Percentiles rank a stretch among this genome's conserved stretches.
These are phyloP conservation scores for Neodiprion pinetum DNA, from an alignment of 1,140 invertebrate genomes.

Conservation along the genomic window DNA sequence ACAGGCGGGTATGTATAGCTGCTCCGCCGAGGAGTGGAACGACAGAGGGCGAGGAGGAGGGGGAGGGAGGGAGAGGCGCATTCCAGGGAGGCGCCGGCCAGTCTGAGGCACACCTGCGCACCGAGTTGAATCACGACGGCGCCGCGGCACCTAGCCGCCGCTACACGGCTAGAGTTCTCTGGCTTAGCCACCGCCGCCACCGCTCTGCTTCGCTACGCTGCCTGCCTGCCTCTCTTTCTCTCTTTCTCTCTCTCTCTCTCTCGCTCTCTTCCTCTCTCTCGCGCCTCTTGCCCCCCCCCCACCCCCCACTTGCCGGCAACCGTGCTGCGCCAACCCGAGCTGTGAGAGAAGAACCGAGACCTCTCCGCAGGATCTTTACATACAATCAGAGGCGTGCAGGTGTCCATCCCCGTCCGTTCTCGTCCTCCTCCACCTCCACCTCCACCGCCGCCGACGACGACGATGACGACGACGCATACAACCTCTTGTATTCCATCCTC, in stretches of 20 bases:
- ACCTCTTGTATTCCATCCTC: no score
- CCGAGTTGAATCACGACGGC: slow-evolving; percentile 60
- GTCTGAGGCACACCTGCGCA: slow-evolving; percentile 61
- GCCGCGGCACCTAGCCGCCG: slow-evolving; percentile 31
- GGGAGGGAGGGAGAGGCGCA: slow-evolving; percentile 44
- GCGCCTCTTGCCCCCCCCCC: slow-evolving; percentile 33
- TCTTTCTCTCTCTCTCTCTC: slow-evolving; percentile 25
- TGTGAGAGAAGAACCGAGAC: slow-evolving; percentile 13
- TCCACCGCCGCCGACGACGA: slow-evolving; percentile 9
- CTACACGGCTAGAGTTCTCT: background rate
- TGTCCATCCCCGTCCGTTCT: slow-evolving; percentile 38
- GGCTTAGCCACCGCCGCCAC: background rate
- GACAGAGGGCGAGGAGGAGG: background rate
- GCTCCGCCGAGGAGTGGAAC: slow-evolving; percentile 19
- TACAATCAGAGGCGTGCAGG: slow-evolving; percentile 52
- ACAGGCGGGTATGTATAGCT: slow-evolving; percentile 30
- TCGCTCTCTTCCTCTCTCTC: slow-evolving; percentile 24
- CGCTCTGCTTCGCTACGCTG: background rate
- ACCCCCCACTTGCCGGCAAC: background rate
- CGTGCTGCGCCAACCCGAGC: background rate
- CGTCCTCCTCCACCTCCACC: slow-evolving; percentile 18
- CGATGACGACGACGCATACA: slow-evolving; percentile 21
- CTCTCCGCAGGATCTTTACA: slow-evolving; percentile 35
- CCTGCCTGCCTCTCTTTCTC: slow-evolving; percentile 36
- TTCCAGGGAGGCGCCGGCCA: slow-evolving; percentile 60